phyloP scores from a whole-genome alignment of 2,888 invertebrate species.

The Sesia bembeciformis region DNA sequence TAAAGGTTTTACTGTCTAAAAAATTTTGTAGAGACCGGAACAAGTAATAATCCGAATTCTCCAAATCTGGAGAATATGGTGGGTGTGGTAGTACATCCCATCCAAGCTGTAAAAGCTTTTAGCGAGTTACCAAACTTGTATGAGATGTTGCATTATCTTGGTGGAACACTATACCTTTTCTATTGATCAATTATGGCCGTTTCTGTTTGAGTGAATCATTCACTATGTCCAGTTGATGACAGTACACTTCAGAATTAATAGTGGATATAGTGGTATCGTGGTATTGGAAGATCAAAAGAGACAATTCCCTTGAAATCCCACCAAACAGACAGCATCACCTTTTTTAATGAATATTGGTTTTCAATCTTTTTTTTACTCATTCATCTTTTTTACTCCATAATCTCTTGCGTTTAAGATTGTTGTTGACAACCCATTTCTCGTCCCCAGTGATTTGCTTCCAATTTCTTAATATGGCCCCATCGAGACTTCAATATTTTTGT shows the following conservation, averaged over 20 bases:
- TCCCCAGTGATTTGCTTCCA: neutral
- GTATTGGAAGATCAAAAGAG: slow-evolving; percentile 1
- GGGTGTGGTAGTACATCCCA: neutral
- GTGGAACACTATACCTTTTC: slow-evolving; percentile 6
- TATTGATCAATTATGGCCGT: slow-evolving; percentile 5
- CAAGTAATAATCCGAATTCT: slow-evolving; percentile 4
- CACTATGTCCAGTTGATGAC: slow-evolving; percentile 66
- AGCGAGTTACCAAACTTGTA: slow-evolving; percentile 5
- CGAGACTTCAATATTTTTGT: too few species aligned
- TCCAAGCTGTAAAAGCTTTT: slow-evolving; percentile 1
- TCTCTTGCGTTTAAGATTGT: slow-evolving; percentile 15
- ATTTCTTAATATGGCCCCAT: too few species aligned
- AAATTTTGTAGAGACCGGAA: slow-evolving; percentile 9
- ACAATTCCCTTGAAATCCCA: slow-evolving; percentile 10
- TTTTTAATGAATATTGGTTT: slow-evolving; percentile 5
- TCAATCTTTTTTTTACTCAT: slow-evolving; percentile 14
- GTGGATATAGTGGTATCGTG: too few species aligned
- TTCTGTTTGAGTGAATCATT: slow-evolving; percentile 2
- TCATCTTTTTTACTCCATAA: slow-evolving; percentile 15
- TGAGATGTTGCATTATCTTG: slow-evolving; percentile 13
- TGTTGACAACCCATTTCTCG: neutral
- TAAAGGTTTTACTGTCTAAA: slow-evolving; percentile 5
- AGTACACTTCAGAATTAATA: slow-evolving; percentile 12
- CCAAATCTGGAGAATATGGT: slow-evolving; percentile 6
- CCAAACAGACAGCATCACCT: slow-evolving; percentile 3